A percentile compares a stretch with the other conserved stretches of the same genome.
Evolutionary conservation across 2,113 vertebrate species (phyloP).

Genomic region (Coptodon rendalli): DNA sequence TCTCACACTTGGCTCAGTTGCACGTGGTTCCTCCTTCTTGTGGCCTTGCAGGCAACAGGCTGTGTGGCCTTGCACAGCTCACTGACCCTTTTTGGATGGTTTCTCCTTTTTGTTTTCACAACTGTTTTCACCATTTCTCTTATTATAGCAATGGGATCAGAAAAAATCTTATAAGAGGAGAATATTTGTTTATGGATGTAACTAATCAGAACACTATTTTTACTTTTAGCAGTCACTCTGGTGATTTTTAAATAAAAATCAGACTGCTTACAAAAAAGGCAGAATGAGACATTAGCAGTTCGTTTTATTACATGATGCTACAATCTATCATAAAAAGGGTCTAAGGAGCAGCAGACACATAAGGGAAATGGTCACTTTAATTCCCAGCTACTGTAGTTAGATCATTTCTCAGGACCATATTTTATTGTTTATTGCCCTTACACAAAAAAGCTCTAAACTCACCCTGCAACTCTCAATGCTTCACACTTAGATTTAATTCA

Average conservation of each 20-base stretch:
- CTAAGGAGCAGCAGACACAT: not conserved
- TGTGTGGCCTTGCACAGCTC: not conserved
- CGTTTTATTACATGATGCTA: not conserved
- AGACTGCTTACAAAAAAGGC: not conserved
- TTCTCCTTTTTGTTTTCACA: not conserved
- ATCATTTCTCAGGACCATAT: not conserved
- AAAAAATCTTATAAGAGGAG: not conserved
- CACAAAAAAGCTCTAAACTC: not conserved
- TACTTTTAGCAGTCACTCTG: not conserved
- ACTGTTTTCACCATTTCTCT: not conserved
- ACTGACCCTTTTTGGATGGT: conserved; percentile 29
- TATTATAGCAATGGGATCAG: not conserved
- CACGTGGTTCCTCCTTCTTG: conserved; percentile 4
- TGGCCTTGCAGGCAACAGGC: not conserved
- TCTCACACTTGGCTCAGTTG: conserved; percentile 40
- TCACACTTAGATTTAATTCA: not conserved
- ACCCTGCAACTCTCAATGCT: not conserved
- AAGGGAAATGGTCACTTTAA: not conserved
- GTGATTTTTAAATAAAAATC: not conserved
- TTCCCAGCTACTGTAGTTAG: not conserved
- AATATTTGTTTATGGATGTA: not conserved
- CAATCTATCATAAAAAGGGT: not conserved
- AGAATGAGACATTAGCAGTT: not conserved
- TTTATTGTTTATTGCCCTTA: not conserved
- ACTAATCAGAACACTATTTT: not conserved